Conservation (phyloP, 2,888 invertebrate species). For the Liposcelis brunnea region DNA sequence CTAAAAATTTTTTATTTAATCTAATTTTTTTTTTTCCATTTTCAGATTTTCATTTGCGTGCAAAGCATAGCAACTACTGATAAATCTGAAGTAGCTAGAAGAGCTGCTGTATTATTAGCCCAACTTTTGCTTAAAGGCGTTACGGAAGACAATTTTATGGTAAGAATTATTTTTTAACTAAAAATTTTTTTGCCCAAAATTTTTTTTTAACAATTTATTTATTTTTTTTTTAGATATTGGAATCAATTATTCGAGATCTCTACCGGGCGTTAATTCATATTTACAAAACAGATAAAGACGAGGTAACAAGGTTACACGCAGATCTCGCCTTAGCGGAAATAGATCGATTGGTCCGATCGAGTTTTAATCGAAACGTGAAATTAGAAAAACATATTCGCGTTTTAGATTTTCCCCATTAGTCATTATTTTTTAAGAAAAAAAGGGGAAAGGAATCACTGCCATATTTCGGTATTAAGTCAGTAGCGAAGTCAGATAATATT, state of each 20-base stretch:
- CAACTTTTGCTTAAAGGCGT: slow-evolving; percentile 56
- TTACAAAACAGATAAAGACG: slow-evolving; percentile 44
- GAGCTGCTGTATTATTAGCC: slow-evolving; percentile 64
- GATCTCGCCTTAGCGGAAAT: slow-evolving; percentile 62
- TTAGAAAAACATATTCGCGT: slow-evolving; percentile 39
- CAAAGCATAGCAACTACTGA: slow-evolving; percentile 51
- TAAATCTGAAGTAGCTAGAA: slow-evolving; percentile 49
- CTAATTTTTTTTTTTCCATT: slow-evolving; percentile 18
- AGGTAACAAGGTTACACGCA: slow-evolving; percentile 53
- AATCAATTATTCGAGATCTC: slow-evolving; percentile 45
- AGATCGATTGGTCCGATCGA: slow-evolving; percentile 43
- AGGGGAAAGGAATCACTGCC: no score
- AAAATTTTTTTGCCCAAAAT: no score
- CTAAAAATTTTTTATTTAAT: not conserved
- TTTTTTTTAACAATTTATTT: not conserved
- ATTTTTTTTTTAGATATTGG: slow-evolving; percentile 32
- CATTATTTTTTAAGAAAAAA: no score
- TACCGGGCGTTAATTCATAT: slow-evolving; percentile 51
- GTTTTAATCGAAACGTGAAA: slow-evolving; percentile 37
- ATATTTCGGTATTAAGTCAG: no score
- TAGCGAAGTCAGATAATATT: no score
- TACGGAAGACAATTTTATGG: slow-evolving; percentile 44
- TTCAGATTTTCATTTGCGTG: slow-evolving; percentile 52
- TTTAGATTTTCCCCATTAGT: slow-evolving; percentile 16
- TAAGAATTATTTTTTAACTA: slow-evolving; percentile 20